Evolutionary conservation across 2,888 invertebrate genomes (phyloP).

Genomic region (Noctua fimbriata): DNA sequence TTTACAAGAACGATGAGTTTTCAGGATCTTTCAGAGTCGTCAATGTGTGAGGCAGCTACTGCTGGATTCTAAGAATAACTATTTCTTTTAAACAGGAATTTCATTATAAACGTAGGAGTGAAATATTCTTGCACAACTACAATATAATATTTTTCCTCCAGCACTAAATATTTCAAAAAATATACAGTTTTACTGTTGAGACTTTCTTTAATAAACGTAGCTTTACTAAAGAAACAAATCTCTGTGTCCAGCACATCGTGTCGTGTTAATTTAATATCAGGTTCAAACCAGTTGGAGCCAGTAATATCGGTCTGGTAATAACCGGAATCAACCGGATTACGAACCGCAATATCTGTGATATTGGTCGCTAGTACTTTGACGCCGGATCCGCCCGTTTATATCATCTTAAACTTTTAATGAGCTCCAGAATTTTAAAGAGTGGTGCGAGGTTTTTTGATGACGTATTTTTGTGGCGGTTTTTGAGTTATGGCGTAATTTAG

Average conservation of each 20-base stretch:
- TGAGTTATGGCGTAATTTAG: slow-evolving; percentile 38
- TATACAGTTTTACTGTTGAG: not conserved
- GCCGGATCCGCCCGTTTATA: slow-evolving; percentile 42
- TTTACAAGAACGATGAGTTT: not conserved
- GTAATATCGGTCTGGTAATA: slow-evolving; percentile 67
- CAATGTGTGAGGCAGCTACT: not conserved
- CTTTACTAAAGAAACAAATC: slow-evolving; percentile 44
- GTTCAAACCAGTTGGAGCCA: slow-evolving; percentile 53
- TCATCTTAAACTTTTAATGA: slow-evolving; percentile 56
- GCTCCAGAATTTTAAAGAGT: slow-evolving; percentile 47
- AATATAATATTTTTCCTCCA: not conserved
- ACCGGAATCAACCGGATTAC: slow-evolving; percentile 67
- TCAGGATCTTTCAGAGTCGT: not conserved
- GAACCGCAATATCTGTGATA: slow-evolving; percentile 60
- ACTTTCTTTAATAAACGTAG: slow-evolving; percentile 11
- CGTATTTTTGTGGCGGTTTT: slow-evolving; percentile 35
- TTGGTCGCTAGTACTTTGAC: slow-evolving; percentile 38
- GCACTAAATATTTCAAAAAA: not conserved
- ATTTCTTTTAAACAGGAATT: not conserved
- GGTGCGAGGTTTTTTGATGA: slow-evolving; percentile 36
- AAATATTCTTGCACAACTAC: not conserved
- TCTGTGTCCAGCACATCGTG: slow-evolving; percentile 16
- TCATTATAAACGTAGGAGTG: not conserved
- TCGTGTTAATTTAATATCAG: slow-evolving; percentile 65
- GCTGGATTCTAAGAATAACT: not conserved